These are phyloP conservation scores for Neria commutata DNA, from an alignment of 2,888 invertebrate species.

Conservation along the genomic window DNA sequence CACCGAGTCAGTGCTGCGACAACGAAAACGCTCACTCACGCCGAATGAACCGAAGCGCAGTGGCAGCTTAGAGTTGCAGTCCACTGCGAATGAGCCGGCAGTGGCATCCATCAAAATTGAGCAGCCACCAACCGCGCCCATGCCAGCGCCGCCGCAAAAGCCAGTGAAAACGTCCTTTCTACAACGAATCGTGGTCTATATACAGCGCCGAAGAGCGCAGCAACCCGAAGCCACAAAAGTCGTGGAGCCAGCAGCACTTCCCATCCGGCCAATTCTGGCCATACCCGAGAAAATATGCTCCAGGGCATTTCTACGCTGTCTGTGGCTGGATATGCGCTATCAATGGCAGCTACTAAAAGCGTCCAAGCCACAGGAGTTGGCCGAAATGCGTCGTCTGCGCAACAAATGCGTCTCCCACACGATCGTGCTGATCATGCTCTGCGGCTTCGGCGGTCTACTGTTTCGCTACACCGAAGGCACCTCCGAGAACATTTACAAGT, in stretches of 20 bases:
- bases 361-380: conserved; percentile 67
- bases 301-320: conserved; percentile 57
- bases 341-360: conserved; percentile 68
- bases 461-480: conserved; percentile 85
- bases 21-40: neutral
- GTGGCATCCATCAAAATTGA: neutral
- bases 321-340: conserved; percentile 61
- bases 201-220: conserved; percentile 15
- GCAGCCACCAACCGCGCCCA: conserved; percentile 6
- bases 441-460: conserved; percentile 79
- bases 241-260: neutral
- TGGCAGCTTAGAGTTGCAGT: too few relatives aligned
- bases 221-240: neutral
- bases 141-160: neutral
- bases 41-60: neutral
- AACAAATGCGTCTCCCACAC: conserved; percentile 74
- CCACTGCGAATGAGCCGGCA: neutral
- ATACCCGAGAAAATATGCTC: conserved; percentile 38
- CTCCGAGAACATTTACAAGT: conserved; percentile 85
- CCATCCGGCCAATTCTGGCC: neutral
- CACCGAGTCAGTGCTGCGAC: too few relatives aligned
- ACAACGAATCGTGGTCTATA: too few relatives aligned
- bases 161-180: neutral
- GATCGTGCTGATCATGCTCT: conserved; percentile 73
- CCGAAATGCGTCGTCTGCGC: conserved; percentile 65